Conservation (phyloP, 1,140 invertebrate species). For the Drosophila nasuta region DNA sequence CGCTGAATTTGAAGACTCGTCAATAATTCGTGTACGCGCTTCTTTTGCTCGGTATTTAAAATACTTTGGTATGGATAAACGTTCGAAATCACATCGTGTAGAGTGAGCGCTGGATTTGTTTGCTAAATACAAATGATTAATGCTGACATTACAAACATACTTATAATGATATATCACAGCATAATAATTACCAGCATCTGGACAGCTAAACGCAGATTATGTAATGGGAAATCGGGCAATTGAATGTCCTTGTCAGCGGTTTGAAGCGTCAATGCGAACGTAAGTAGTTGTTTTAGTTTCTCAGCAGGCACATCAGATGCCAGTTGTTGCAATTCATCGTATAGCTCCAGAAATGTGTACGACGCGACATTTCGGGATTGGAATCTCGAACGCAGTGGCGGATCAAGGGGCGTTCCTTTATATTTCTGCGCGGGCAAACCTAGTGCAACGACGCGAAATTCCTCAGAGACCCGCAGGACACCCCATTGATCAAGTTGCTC, state of each 20-base stretch:
- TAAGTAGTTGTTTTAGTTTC: slow-evolving; percentile 90
- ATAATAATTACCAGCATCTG: slow-evolving; percentile 89
- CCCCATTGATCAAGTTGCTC: slow-evolving; percentile 93
- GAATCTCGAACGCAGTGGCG: slow-evolving; percentile 96
- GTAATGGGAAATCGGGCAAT: slow-evolving; percentile 96
- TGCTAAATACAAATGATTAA: slow-evolving; percentile 32
- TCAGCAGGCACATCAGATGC: slow-evolving; percentile 86
- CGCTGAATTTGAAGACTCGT: slow-evolving; percentile 86
- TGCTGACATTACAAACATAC: too few relatives aligned
- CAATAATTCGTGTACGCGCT: slow-evolving; percentile 89
- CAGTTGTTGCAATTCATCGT: slow-evolving; percentile 86
- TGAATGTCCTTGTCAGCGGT: slow-evolving; percentile 89
- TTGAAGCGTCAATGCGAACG: slow-evolving; percentile 90
- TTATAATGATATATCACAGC: not conserved
- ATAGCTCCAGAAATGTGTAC: slow-evolving; percentile 88
- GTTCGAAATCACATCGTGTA: slow-evolving; percentile 89
- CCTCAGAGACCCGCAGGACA: slow-evolving; percentile 94
- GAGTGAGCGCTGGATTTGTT: slow-evolving; percentile 86
- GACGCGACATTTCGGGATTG: slow-evolving; percentile 94
- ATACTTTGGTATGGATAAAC: slow-evolving; percentile 94
- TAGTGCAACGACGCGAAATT: slow-evolving; percentile 96
- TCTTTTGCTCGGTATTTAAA: slow-evolving; percentile 89
- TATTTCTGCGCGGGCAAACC: slow-evolving; percentile 95
- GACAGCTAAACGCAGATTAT: slow-evolving; percentile 90
- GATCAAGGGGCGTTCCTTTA: slow-evolving; percentile 97